Evolutionary conservation across 1,140 invertebrate species (phyloP).

Genomic region (Acarapis woodi): DNA sequence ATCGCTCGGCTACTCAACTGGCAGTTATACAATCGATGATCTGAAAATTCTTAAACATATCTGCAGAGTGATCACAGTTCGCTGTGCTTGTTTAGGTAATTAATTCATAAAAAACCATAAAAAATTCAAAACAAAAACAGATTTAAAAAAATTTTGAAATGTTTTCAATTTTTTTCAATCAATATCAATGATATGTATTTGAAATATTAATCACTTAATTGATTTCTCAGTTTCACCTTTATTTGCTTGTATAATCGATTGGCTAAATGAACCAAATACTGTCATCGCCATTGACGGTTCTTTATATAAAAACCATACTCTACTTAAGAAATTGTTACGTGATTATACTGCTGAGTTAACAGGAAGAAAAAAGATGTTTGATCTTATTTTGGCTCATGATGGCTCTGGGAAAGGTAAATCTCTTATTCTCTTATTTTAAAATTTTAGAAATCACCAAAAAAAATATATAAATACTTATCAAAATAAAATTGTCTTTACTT

Average conservation of each 20-base stretch:
- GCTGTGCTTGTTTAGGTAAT: no score
- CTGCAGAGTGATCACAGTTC: constrained; percentile 35
- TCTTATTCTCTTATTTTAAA: no score
- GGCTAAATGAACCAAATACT: constrained; percentile 31
- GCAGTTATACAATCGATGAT: constrained; percentile 26
- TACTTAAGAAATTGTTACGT: constrained; percentile 37
- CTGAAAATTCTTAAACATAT: constrained; percentile 41
- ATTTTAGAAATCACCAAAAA: no score
- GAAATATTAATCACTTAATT: background rate
- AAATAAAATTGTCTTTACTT: no score
- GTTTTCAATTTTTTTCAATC: background rate
- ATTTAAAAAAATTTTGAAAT: background rate
- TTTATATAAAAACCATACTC: constrained; percentile 52
- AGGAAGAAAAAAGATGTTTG: constrained; percentile 26
- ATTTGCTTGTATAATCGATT: constrained; percentile 15
- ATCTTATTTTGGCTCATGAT: constrained; percentile 36
- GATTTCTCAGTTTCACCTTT: background rate
- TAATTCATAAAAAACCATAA: constrained; percentile 29
- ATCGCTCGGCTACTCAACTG: constrained; percentile 5
- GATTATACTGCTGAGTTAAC: constrained; percentile 31
- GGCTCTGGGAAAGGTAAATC: constrained; percentile 56
- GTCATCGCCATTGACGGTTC: constrained; percentile 62
- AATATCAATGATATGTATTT: background rate
- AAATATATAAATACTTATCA: no score
- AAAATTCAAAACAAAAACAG: background rate